A percentile compares a stretch with the other conserved stretches of the same genome.
Evolutionary conservation across 2,113 vertebrate species (phyloP).

Genomic region (Myotis lucifugus): DNA sequence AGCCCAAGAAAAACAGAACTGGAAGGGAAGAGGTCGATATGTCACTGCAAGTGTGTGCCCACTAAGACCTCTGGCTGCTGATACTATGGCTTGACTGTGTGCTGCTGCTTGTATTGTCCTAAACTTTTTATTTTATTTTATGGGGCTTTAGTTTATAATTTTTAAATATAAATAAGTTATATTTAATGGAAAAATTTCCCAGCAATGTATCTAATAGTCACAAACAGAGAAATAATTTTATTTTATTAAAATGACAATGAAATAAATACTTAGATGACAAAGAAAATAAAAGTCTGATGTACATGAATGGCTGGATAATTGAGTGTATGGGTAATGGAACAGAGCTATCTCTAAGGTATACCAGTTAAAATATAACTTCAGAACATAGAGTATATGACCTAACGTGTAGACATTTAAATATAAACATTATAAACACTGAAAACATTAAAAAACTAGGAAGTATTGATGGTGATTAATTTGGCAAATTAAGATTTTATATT

Average conservation of each 20-base stretch:
- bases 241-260: background rate
- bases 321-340: background rate
- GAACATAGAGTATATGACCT: background rate
- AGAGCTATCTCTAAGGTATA: background rate
- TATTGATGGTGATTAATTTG: background rate
- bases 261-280: background rate
- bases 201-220: background rate
- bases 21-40: background rate
- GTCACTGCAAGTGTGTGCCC: too few species aligned
- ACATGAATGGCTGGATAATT: background rate
- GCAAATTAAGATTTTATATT: background rate
- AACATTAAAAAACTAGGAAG: background rate
- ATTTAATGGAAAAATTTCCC: constrained; percentile 20
- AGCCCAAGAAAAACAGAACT: background rate
- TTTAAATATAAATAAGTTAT: constrained; percentile 48
- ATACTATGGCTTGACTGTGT: background rate
- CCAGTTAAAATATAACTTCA: background rate
- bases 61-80: background rate
- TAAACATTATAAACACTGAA: background rate
- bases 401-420: background rate
- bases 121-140: background rate
- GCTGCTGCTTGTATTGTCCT: constrained; percentile 16
- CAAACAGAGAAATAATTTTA: background rate
- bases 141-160: constrained; percentile 26
- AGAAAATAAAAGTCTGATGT: background rate